Evolutionary conservation across 2,797 vertebrate species (phyloP), one percentile per base, ranked within the genome.

Genomic region (Glyptemys insculpta): DNA sequence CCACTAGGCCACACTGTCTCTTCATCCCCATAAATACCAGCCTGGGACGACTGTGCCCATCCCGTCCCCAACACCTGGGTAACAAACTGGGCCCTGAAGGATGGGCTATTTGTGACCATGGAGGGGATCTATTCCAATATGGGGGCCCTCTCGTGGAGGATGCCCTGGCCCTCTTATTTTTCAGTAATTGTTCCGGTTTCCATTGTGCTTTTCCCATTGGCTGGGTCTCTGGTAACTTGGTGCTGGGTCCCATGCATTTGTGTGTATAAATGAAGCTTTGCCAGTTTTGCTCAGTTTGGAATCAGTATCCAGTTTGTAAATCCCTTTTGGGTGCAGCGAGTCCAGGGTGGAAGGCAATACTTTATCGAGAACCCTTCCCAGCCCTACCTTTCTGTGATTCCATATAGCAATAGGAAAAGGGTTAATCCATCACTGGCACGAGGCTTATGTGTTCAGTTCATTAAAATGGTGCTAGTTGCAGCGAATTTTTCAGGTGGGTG

Each of bases 381-480:
- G 37, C 37, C 21, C n/a, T 72, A 41, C 37, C 9, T 72, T 72
- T 41, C 68, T 37, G 1, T 23, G n/a, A 72, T 72, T 72, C 19
- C 37, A 23, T 21, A 68, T 4, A 83, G 47, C 56, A 47, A 82
- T 9, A 50, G 90, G 91, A 93, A 94, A 96, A 96, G 27, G 87
- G 93, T 95, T 95, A 96, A 96, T 95, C 62, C 80, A 29, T 59
- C 12, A 5, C 91, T 96, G 94, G 91, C 88, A 81, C 49, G 25
- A 50, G 85, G 90, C 92, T 93, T 41, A 56, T 93, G 86, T 1
- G 93, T 79, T 87, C 91, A 95, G 88, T 95, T 92, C 89, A 5
- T 85, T 52, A 25, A 25, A 88, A 49, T 3, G 15, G 91, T 85
- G 82, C 86, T 92, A 21, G 37, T 68, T 92, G 57, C 52, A 0